Conservation (phyloP, 2,888 invertebrate species). For the Galeopsomyia nigrocyanea region DNA sequence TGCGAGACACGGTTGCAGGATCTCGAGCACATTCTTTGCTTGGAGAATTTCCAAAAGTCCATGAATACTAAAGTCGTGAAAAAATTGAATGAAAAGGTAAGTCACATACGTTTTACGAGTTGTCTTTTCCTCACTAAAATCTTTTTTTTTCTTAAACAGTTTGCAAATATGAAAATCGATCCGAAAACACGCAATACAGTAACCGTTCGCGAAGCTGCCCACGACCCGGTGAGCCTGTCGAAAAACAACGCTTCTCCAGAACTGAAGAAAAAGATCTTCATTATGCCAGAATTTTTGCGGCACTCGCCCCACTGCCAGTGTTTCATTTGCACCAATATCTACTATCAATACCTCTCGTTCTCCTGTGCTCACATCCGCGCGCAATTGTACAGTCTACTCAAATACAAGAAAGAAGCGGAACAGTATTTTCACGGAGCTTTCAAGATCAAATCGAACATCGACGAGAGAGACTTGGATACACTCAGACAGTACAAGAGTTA, state of each 20-base stretch:
- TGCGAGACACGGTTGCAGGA: constrained; percentile 63
- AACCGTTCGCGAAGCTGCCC: constrained; percentile 11
- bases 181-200: background rate
- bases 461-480: constrained; percentile 36
- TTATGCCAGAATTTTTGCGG: constrained; percentile 56
- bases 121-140: background rate
- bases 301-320: constrained; percentile 58
- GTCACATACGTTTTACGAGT: background rate
- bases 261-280: constrained; percentile 55
- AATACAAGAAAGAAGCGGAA: constrained; percentile 52
- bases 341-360: constrained; percentile 60
- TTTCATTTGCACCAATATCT: constrained; percentile 58
- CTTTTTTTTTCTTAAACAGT: background rate
- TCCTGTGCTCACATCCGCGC: constrained; percentile 60
- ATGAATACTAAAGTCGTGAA: constrained; percentile 48
- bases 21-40: constrained; percentile 61
- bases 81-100: background rate
- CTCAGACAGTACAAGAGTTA: constrained; percentile 29
- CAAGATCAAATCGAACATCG: constrained; percentile 52
- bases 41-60: constrained; percentile 55
- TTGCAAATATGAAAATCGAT: constrained; percentile 2
- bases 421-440: constrained; percentile 61
- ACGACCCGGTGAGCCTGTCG: constrained; percentile 14
- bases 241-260: constrained; percentile 59
- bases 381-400: constrained; percentile 58